Evolutionary conservation across 2,888 invertebrate genomes (phyloP).

Genomic region (Clusia tigrina): DNA sequence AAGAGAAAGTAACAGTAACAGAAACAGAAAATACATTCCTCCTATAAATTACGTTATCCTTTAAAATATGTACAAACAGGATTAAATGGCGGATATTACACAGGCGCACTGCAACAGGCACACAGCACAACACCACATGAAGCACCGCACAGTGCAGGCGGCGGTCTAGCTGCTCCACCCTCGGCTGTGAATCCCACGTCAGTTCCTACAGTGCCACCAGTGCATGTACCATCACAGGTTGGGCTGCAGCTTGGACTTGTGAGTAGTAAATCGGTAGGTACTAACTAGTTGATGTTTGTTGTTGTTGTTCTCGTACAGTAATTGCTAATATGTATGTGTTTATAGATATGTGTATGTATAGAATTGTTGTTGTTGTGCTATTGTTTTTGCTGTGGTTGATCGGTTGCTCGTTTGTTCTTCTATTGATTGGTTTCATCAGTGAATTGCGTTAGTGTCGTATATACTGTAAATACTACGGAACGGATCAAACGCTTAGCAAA

Average conservation of each 20-base stretch:
- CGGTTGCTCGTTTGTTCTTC: conserved; percentile 22
- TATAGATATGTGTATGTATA: too few species aligned
- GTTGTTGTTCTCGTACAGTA: conserved; percentile 8
- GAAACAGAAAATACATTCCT: conserved; percentile 29
- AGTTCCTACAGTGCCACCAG: conserved; percentile 66
- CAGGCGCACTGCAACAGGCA: conserved; percentile 82
- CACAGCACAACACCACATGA: conserved; percentile 87
- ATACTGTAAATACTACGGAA: too few species aligned
- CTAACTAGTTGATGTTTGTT: conserved; percentile 19
- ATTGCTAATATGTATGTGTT: too few species aligned
- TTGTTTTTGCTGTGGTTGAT: conserved; percentile 24
- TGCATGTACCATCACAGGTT: conserved; percentile 64
- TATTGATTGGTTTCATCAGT: conserved; percentile 16
- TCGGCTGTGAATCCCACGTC: conserved; percentile 65
- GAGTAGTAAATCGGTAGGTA: conserved; percentile 67
- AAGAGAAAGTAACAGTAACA: conserved; percentile 70
- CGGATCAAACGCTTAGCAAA: too few species aligned
- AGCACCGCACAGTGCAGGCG: conserved; percentile 68
- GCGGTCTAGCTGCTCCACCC: conserved; percentile 44
- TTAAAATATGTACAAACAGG: conserved; percentile 65
- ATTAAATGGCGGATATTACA: conserved; percentile 77
- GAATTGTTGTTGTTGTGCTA: conserved; percentile 25
- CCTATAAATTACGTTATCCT: conserved; percentile 38
- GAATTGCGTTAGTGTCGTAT: too few species aligned
- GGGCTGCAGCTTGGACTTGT: conserved; percentile 67